phyloP scores from a whole-genome alignment of 2,888 invertebrate species.

The Phasia obesa region DNA sequence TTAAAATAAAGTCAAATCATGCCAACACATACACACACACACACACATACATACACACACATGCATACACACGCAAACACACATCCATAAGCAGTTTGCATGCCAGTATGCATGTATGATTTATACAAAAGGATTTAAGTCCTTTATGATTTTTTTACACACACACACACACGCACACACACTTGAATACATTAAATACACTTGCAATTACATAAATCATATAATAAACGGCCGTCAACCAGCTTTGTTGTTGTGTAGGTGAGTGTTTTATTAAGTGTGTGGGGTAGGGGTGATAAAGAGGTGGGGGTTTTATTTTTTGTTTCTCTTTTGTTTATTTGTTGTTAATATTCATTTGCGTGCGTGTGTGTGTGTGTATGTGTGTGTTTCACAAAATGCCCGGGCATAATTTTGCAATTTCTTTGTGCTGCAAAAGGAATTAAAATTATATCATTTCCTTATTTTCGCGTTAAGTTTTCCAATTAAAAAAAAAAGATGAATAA shows the following conservation, averaged over 20 bases:
- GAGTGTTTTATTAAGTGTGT: conserved; percentile 14
- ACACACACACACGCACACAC: background rate
- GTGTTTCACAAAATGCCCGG: conserved; percentile 33
- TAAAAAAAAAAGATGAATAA: conserved; percentile 56
- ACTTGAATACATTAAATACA: conserved; percentile 15
- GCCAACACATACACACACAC: conserved; percentile 26
- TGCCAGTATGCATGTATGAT: conserved; percentile 22
- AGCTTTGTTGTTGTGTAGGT: conserved; percentile 2
- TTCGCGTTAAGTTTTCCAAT: conserved; percentile 71
- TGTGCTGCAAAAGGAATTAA: conserved; percentile 66
- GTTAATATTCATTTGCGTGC: no score
- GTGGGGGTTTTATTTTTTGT: conserved; percentile 16
- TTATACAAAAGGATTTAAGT: conserved; percentile 60
- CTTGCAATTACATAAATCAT: conserved; percentile 40
- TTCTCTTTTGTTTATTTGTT: conserved; percentile 24
- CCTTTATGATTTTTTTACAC: conserved; percentile 54
- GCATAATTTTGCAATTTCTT: conserved; percentile 64
- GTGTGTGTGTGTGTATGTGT: background rate
- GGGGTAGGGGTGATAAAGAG: conserved; percentile 19
- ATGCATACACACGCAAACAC: no score
- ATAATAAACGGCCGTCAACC: conserved; percentile 61
- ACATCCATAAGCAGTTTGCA: conserved; percentile 5
- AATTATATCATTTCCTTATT: conserved; percentile 72
- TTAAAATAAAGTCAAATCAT: conserved; percentile 71
- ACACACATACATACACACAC: background rate